Evolutionary conservation across 2,888 invertebrate species (phyloP).

Genomic region (Cryptocephalus primarius): DNA sequence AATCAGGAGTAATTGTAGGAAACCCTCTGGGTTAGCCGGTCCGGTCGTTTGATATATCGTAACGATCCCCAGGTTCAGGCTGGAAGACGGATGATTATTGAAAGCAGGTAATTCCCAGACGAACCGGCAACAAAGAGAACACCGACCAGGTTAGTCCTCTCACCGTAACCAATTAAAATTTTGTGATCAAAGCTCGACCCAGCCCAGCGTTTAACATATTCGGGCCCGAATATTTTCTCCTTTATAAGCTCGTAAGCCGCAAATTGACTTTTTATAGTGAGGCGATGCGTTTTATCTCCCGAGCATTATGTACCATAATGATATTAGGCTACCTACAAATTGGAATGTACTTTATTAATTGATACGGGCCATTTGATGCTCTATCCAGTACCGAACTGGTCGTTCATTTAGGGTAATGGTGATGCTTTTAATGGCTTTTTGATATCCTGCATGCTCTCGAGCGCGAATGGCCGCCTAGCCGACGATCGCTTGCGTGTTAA

Average conservation of each 20-base stretch:
- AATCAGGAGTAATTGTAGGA: no score
- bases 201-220: slow-evolving; percentile 23
- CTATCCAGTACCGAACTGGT: neutral
- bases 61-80: no score
- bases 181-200: slow-evolving; percentile 22
- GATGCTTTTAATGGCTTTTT: no score
- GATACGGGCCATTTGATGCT: slow-evolving; percentile 1
- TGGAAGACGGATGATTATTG: slow-evolving; percentile 2
- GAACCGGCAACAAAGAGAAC: slow-evolving; percentile 11
- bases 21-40: no score
- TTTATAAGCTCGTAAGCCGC: slow-evolving; percentile 16
- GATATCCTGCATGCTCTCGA: no score
- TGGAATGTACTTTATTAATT: slow-evolving; percentile 13
- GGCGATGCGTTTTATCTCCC: slow-evolving; percentile 12
- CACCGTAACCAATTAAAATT: slow-evolving; percentile 25
- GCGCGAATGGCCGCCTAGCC: no score
- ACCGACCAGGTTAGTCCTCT: slow-evolving; percentile 10
- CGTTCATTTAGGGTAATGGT: neutral
- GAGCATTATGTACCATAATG: slow-evolving; percentile 12
- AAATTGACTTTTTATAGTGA: slow-evolving; percentile 22
- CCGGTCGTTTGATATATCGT: no score
- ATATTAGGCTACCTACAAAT: slow-evolving; percentile 17
- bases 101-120: slow-evolving; percentile 8
- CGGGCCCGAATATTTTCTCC: slow-evolving; percentile 11
- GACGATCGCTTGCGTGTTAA: no score